Percentiles rank a stretch among this genome's conserved stretches.
These are phyloP conservation scores for Ceratothoa steindachneri DNA, from an alignment of 2,888 invertebrate genomes.

Conservation along the genomic window DNA sequence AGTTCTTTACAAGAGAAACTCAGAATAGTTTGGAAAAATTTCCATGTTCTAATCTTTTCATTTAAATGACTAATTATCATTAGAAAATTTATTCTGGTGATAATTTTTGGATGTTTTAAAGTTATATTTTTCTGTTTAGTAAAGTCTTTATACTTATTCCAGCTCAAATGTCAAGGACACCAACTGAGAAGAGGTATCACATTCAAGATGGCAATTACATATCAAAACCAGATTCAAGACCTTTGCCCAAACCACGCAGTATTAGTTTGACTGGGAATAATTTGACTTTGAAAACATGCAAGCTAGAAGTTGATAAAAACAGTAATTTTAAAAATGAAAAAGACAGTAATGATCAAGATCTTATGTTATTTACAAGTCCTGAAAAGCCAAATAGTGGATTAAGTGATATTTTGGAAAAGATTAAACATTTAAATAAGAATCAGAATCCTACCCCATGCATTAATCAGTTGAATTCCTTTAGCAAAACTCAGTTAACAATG, in stretches of 20 bases:
- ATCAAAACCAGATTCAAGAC: not conserved
- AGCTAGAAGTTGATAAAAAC: not conserved
- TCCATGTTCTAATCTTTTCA: too few species aligned
- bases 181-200: conserved; percentile 26
- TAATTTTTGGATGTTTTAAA: not conserved
- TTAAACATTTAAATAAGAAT: conserved; percentile 34
- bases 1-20: too few species aligned
- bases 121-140: not conserved
- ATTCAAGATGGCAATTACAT: conserved; percentile 15
- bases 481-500: not conserved
- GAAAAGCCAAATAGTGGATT: conserved; percentile 36
- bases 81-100: not conserved
- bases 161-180: conserved; percentile 7
- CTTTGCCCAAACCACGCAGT: conserved; percentile 20
- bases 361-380: conserved; percentile 42
- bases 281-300: not conserved
- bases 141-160: not conserved
- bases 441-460: conserved; percentile 7
- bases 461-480: not conserved
- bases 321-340: conserved; percentile 15
- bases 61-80: too few species aligned
- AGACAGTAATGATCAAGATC: conserved; percentile 17
- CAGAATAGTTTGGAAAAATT: too few species aligned
- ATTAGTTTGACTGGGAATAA: not conserved
- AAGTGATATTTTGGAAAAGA: conserved; percentile 33